Conservation (phyloP, 2,797 vertebrate species). For the Champsocephalus esox region DNA sequence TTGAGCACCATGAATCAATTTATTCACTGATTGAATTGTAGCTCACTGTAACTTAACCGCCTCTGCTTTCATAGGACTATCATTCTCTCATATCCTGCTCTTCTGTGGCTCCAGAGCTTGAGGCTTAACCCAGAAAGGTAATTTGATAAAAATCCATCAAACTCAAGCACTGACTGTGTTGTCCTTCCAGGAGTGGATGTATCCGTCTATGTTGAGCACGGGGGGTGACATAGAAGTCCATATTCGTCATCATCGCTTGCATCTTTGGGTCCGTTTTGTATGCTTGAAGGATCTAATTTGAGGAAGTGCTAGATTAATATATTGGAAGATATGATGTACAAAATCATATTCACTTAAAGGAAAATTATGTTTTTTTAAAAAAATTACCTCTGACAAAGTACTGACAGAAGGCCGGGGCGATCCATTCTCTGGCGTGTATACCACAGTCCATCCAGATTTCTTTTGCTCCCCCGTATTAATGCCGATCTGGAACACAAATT, state of each 20-base stretch:
- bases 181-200: conserved; percentile 79
- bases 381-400: conserved; percentile 86
- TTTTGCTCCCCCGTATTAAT: conserved; percentile 40
- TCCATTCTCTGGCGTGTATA: conserved; percentile 90
- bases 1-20: too few species aligned
- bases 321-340: neutral
- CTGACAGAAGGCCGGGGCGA: conserved; percentile 89
- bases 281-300: conserved; percentile 83
- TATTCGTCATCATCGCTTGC: conserved; percentile 77
- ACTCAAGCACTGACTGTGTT: conserved; percentile 54
- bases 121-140: too few species aligned
- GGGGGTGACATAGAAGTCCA: conserved; percentile 89
- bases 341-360: neutral
- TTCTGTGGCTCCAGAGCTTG: too few species aligned
- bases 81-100: too few species aligned
- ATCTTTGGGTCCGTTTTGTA: conserved; percentile 81
- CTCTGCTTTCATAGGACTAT: too few species aligned
- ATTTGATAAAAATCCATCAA: too few species aligned
- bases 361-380: too few species aligned
- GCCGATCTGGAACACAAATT: conserved; percentile 64
- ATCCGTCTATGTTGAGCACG: conserved; percentile 90
- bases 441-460: conserved; percentile 90
- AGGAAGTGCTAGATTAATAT: neutral
- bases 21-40: too few species aligned
- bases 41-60: too few species aligned